These are phyloP conservation scores for Drosophila histrio DNA, from an alignment of 2,888 invertebrate species.

Conservation along the genomic window DNA sequence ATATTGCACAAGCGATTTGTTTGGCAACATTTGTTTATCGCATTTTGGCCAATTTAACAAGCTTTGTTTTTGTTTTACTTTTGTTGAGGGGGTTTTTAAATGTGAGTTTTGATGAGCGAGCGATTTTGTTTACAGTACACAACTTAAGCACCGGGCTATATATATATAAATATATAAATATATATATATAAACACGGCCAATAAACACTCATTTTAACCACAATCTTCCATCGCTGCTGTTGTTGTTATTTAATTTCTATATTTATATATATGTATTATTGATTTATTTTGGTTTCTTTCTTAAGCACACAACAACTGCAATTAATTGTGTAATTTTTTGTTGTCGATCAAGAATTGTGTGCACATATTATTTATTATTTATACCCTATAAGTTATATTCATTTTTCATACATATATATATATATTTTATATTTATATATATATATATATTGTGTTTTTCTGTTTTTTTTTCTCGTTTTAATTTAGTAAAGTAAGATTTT, in stretches of 20 bases:
- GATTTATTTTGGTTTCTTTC: conserved; percentile 71
- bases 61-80: conserved; percentile 43
- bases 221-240: conserved; percentile 11
- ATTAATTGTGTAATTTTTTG: conserved; percentile 20
- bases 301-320: conserved; percentile 45
- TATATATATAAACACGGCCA: conserved; percentile 17
- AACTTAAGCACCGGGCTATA: conserved; percentile 44
- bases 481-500: conserved; percentile 78
- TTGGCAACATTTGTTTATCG: conserved; percentile 26
- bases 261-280: conserved; percentile 29
- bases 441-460: conserved; percentile 33
- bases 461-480: conserved; percentile 51
- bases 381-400: conserved; percentile 50
- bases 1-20: conserved; percentile 52
- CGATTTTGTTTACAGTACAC: conserved; percentile 25
- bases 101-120: conserved; percentile 36
- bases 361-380: conserved; percentile 32
- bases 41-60: conserved; percentile 58
- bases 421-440: conserved; percentile 46
- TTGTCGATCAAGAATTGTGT: conserved; percentile 36
- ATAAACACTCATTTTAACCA: conserved; percentile 18
- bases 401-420: conserved; percentile 37
- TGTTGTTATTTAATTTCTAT: conserved; percentile 45
- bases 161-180: too few relatives aligned
- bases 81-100: conserved; percentile 1